Evolutionary conservation across 2,888 invertebrate species (phyloP), one percentile per base, ranked within the genome.

Genomic region (Lottia scabra): DNA sequence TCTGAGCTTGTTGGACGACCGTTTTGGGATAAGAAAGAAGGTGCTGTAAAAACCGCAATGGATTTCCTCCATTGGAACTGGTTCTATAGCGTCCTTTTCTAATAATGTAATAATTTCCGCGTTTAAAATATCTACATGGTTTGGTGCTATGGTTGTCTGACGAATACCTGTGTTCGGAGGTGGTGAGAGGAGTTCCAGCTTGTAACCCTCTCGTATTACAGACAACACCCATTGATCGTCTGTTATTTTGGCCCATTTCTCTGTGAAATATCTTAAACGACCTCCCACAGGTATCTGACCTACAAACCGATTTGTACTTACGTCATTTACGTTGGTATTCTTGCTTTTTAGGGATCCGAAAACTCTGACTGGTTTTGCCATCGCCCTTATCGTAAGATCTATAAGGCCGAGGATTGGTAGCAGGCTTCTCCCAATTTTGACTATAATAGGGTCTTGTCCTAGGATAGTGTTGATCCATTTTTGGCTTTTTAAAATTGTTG

Each of bases 41-140:
- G 77, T 73, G 48, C 75, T 75, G 77, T 77, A 77, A 45, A 77
- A 77, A 73, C 77, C 75, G 64, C 5, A 6, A 10, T 73, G 64
- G 10, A 38, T 63, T 45, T 76, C 27, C 1, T n/a, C 38, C 16
- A 43, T n/a, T 13, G 38, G n/a, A 6, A 75, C 75, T 48, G 19
- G 63, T 70, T 77, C 74, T 75, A 75, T 68, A 10, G 70, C 75
- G 26, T 67, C 13, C 73, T 71, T 73, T 67, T 23, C 30, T 48
- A 74, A 65, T 19, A 74, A 63, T 43, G 13, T 56, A n/a, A 70
- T 16, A 63, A 75, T 67, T 44, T 77, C 73, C 67, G 27, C 15
- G 23, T 38, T 43, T 62, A 30, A 43, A 44, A 72, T 26, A 45
- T 63, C 23, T 27, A 46, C 10, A 63, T 70, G 43, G 68, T 72